phyloP scores from a whole-genome alignment of 2,797 vertebrate genomes.

The Neosilurus hyrtlii region DNA sequence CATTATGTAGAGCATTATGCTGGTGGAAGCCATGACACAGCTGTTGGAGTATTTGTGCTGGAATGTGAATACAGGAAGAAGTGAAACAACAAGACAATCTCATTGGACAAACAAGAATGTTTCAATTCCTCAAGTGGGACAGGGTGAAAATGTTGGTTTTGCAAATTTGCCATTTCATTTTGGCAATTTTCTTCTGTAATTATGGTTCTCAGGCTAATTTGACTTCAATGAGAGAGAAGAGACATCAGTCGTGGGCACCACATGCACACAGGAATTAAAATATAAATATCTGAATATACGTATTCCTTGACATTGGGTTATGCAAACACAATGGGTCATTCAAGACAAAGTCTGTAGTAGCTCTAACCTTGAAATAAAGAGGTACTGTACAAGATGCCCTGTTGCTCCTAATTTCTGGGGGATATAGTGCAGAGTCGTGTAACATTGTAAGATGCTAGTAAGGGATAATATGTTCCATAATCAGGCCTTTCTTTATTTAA shows the following conservation, averaged over 20 bases:
- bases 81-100: constrained; percentile 3
- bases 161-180: constrained; percentile 30
- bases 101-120: constrained; percentile 22
- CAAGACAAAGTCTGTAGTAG: neutral
- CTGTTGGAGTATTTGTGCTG: constrained; percentile 28
- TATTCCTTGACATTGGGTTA: neutral
- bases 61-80: constrained; percentile 29
- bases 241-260: neutral
- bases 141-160: constrained; percentile 41
- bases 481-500: constrained; percentile 24
- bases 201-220: neutral
- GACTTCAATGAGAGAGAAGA: neutral
- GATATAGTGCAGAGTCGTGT: constrained; percentile 3
- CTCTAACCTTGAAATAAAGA: neutral
- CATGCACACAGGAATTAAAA: neutral
- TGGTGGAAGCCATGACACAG: constrained; percentile 23
- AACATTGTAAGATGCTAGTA: too few species aligned
- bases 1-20: constrained; percentile 22
- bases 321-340: neutral
- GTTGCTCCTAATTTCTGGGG: neutral
- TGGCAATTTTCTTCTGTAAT: constrained; percentile 25
- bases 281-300: neutral
- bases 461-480: constrained; percentile 18
- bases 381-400: neutral
- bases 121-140: constrained; percentile 29